These are phyloP conservation scores for Drosophila pseudotalamancana DNA, from an alignment of 2,888 invertebrate genomes.

Conservation along the genomic window DNA sequence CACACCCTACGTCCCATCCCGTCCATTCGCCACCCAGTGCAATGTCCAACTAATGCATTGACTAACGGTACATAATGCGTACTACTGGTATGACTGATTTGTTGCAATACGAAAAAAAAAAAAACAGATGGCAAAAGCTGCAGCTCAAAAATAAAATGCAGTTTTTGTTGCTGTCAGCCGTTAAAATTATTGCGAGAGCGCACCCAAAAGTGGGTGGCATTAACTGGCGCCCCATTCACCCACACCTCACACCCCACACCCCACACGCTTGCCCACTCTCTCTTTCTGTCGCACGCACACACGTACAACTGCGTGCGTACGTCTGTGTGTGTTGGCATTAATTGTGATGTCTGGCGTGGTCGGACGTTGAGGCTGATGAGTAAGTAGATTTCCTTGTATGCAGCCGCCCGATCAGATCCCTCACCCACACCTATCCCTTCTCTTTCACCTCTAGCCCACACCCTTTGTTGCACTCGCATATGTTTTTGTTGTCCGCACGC, in stretches of 20 bases:
- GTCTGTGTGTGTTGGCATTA: slow-evolving; percentile 58
- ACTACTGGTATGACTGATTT: slow-evolving; percentile 45
- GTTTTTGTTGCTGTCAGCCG: slow-evolving; percentile 73
- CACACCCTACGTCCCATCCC: too few relatives aligned
- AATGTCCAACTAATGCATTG: slow-evolving; percentile 81
- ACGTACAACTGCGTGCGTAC: slow-evolving; percentile 26
- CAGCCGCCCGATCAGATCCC: slow-evolving; percentile 25
- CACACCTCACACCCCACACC: slow-evolving; percentile 3
- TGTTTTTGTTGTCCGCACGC: slow-evolving; percentile 21
- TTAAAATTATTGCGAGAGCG: slow-evolving; percentile 68
- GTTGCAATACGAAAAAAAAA: slow-evolving; percentile 19
- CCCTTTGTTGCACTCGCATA: slow-evolving; percentile 21
- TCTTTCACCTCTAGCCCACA: slow-evolving; percentile 6
- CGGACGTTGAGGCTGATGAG: slow-evolving; percentile 62
- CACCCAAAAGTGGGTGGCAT: slow-evolving; percentile 69
- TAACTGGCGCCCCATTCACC: slow-evolving; percentile 46
- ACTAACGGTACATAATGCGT: slow-evolving; percentile 70
- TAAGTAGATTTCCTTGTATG: slow-evolving; percentile 80
- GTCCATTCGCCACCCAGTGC: too few relatives aligned
- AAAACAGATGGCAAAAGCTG: slow-evolving; percentile 39
- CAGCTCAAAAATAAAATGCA: slow-evolving; percentile 73
- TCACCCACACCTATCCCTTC: slow-evolving; percentile 16
- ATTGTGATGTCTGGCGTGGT: slow-evolving; percentile 78
- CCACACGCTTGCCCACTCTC: too few relatives aligned
- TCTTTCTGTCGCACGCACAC: not conserved